Evolutionary conservation across 2,888 invertebrate species (phyloP).

Genomic region (Phortica magna): DNA sequence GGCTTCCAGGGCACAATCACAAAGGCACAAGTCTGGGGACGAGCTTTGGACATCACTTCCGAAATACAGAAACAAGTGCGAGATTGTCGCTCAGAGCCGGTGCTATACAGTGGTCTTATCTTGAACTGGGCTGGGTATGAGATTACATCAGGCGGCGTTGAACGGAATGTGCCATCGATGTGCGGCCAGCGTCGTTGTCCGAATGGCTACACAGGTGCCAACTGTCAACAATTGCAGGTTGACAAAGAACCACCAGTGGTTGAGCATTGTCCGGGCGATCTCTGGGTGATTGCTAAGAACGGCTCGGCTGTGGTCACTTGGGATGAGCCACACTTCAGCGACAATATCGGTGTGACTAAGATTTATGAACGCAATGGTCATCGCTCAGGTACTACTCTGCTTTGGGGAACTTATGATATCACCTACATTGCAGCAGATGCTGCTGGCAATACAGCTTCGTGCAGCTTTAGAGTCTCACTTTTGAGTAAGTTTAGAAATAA

Average conservation of each 20-base stretch:
- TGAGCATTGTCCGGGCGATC: conserved; percentile 94
- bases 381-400: conserved; percentile 90
- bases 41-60: conserved; percentile 92
- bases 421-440: conserved; percentile 96
- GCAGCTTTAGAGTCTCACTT: conserved; percentile 94
- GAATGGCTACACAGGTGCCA: conserved; percentile 90
- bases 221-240: conserved; percentile 90
- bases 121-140: conserved; percentile 97
- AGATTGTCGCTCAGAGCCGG: conserved; percentile 94
- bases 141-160: conserved; percentile 91
- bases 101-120: conserved; percentile 89
- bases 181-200: conserved; percentile 94
- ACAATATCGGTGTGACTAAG: conserved; percentile 89
- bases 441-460: conserved; percentile 93
- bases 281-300: conserved; percentile 96
- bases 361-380: conserved; percentile 92
- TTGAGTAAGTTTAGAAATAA: conserved; percentile 82
- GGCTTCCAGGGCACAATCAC: conserved; percentile 98
- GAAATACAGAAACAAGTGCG: conserved; percentile 96
- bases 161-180: conserved; percentile 92
- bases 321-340: conserved; percentile 95
- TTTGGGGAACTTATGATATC: conserved; percentile 95
- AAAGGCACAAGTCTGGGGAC: conserved; percentile 95
- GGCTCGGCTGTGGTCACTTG: conserved; percentile 93
- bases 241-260: conserved; percentile 92